These are phyloP conservation scores for Ochotona princeps DNA, from an alignment of 2,113 vertebrate genomes.

Conservation along the genomic window DNA sequence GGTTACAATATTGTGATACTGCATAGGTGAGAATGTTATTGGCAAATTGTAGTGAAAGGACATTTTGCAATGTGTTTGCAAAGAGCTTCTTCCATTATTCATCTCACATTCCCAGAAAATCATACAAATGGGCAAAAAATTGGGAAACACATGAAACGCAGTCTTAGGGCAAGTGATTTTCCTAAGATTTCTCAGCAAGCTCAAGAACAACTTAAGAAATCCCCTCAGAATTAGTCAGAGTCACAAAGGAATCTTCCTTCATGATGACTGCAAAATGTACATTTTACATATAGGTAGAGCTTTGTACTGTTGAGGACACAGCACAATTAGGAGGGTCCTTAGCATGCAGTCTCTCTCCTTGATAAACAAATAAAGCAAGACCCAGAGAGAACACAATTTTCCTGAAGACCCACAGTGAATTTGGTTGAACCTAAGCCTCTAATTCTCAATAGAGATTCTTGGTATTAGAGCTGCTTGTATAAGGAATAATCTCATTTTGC, in stretches of 20 bases:
- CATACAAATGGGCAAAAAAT: background rate
- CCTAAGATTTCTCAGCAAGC: background rate
- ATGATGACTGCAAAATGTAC: background rate
- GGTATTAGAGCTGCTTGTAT: background rate
- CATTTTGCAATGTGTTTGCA: slow-evolving; percentile 19
- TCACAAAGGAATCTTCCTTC: background rate
- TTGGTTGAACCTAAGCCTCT: background rate
- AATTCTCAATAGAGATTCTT: background rate
- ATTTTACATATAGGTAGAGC: background rate
- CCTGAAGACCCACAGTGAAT: background rate
- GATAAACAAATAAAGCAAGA: background rate
- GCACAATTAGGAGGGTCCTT: background rate
- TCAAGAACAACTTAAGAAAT: background rate
- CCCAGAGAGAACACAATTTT: background rate
- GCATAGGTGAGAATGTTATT: background rate
- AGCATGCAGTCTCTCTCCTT: background rate
- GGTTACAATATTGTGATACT: background rate
- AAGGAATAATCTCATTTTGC: background rate
- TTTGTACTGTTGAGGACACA: background rate
- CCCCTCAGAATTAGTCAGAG: slow-evolving; percentile 11
- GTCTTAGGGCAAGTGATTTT: slow-evolving; percentile 41
- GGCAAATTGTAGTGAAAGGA: slow-evolving; percentile 26
- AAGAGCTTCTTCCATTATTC: slow-evolving; percentile 45
- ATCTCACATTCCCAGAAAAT: slow-evolving; percentile 30
- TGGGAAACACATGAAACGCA: background rate